phyloP scores from a whole-genome alignment of 2,888 invertebrate genomes.

The Ditylenchus weischeri region DNA sequence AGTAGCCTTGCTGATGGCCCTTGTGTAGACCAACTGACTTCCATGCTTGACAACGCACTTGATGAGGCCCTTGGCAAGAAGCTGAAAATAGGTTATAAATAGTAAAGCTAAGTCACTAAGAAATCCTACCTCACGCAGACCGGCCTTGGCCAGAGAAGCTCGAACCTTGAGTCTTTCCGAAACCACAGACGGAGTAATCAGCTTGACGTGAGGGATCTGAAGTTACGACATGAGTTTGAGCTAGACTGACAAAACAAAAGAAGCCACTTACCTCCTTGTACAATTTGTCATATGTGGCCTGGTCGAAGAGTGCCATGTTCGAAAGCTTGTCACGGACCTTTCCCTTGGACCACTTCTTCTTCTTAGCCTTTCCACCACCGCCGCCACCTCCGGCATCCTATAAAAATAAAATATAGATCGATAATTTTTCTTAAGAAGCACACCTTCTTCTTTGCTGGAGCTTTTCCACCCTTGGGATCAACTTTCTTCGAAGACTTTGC shows the following conservation, averaged over 20 bases:
- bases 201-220: constrained; percentile 62
- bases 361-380: constrained; percentile 61
- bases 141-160: constrained; percentile 90
- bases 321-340: constrained; percentile 99
- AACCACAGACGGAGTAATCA: constrained; percentile 97
- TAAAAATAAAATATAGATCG: neutral
- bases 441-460: constrained; percentile 15
- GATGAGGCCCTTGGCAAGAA: constrained; percentile 61
- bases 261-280: constrained; percentile 73
- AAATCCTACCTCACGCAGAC: constrained; percentile 71
- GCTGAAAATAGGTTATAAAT: constrained; percentile 57
- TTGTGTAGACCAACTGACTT: constrained; percentile 54
- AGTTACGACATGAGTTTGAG: constrained; percentile 2
- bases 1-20: constrained; percentile 56
- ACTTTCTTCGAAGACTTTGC: constrained; percentile 18
- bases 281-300: constrained; percentile 93
- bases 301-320: constrained; percentile 96
- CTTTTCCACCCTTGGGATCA: constrained; percentile 17
- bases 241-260: neutral
- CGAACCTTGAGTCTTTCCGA: constrained; percentile 96
- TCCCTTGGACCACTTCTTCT: constrained; percentile 99
- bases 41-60: constrained; percentile 56
- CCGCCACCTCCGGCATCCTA: constrained; percentile 66
- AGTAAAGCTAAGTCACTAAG: too few relatives aligned
- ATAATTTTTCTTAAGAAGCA: too few relatives aligned